Conservation (phyloP, 1,140 invertebrate genomes). For the Amphibalanus amphitrite region DNA sequence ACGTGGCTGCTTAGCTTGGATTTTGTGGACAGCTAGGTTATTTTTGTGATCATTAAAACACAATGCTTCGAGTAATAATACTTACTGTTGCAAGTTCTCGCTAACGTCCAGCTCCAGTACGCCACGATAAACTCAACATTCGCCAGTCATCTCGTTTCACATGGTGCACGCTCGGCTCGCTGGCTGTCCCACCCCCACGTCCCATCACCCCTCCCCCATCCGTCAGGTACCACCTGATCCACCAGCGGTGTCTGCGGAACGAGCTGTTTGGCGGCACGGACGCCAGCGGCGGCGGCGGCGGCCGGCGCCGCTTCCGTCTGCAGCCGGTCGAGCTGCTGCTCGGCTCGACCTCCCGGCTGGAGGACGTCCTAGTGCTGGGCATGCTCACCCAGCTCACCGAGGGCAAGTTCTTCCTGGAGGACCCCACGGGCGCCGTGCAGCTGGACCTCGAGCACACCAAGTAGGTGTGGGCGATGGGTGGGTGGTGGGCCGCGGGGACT, state of each 20-base stretch:
- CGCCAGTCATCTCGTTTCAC: no score
- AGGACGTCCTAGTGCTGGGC: constrained; percentile 66
- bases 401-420: constrained; percentile 76
- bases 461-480: constrained; percentile 13
- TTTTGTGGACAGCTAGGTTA: no score
- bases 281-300: neutral
- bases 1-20: no score
- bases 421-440: constrained; percentile 64
- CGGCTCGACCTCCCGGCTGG: constrained; percentile 30
- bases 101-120: no score
- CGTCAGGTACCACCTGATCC: neutral
- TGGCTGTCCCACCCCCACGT: no score
- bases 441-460: constrained; percentile 54
- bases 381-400: constrained; percentile 72
- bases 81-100: no score
- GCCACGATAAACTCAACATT: no score
- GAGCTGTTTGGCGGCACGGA: neutral
- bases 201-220: constrained; percentile 4
- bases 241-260: constrained; percentile 1
- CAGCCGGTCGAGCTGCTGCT: constrained; percentile 16
- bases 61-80: no score
- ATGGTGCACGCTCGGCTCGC: no score
- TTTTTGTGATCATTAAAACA: no score
- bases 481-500: no score
- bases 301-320: constrained; percentile 1